These are phyloP conservation scores for Selenia dentaria DNA, from an alignment of 2,888 invertebrate species.

Conservation along the genomic window DNA sequence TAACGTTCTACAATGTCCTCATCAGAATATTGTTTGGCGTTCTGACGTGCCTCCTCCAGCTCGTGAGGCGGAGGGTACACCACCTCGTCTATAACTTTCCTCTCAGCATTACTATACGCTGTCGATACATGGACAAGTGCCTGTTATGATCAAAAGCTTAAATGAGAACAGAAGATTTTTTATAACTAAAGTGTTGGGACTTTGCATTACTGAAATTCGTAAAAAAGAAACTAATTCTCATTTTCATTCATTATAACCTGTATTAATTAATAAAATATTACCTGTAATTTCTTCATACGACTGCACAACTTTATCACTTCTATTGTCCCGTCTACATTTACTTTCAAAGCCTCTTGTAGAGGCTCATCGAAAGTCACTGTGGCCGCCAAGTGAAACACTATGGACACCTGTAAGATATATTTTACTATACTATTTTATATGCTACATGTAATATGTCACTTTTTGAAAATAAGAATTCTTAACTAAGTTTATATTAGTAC, in stretches of 20 bases:
- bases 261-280: constrained; percentile 26
- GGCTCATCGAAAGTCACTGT: constrained; percentile 36
- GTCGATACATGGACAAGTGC: constrained; percentile 45
- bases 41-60: neutral
- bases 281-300: constrained; percentile 45
- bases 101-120: constrained; percentile 41
- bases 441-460: too few species aligned
- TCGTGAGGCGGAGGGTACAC: constrained; percentile 29
- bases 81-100: constrained; percentile 34
- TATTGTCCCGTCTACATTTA: constrained; percentile 43
- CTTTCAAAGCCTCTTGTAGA: constrained; percentile 33
- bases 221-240: too few species aligned
- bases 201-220: too few species aligned
- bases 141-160: too few species aligned
- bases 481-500: too few species aligned
- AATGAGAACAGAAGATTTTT: too few species aligned
- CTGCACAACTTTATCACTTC: constrained; percentile 24
- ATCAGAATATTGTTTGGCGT: neutral
- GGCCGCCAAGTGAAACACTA: constrained; percentile 48
- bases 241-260: too few species aligned
- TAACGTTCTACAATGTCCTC: neutral
- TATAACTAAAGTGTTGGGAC: too few species aligned
- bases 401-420: constrained; percentile 37
- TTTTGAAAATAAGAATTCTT: too few species aligned
- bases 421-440: too few species aligned